phyloP scores from a whole-genome alignment of 2,797 vertebrate genomes.

The Eurystomus glaucurus region DNA sequence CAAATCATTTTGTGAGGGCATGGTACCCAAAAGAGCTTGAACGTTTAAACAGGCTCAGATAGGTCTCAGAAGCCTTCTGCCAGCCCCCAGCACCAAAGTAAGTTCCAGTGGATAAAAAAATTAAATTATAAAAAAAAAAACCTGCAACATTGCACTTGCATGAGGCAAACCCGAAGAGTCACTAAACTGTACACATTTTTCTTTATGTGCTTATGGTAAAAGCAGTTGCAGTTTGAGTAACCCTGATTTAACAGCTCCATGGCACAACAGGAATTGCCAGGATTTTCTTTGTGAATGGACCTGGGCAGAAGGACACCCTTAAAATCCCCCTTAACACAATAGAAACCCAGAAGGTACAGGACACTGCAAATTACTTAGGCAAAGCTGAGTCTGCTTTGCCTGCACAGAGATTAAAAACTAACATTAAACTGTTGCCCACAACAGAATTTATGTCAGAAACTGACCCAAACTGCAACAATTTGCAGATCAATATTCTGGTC shows the following conservation, averaged over 20 bases:
- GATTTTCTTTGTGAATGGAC: background rate
- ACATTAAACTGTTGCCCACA: background rate
- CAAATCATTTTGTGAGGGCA: rapidly evolving
- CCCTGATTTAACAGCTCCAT: background rate
- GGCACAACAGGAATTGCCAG: background rate
- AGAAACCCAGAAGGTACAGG: background rate
- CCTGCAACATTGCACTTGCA: background rate
- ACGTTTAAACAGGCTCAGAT: background rate
- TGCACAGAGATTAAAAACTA: background rate
- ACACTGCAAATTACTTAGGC: background rate
- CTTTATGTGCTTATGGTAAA: background rate
- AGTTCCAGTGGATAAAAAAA: background rate
- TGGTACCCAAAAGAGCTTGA: background rate
- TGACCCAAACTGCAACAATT: slow-evolving; percentile 13
- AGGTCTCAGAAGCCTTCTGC: background rate
- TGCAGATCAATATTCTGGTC: background rate
- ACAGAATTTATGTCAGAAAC: background rate
- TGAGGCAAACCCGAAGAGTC: background rate
- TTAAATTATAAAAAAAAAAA: background rate
- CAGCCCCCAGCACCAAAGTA: background rate
- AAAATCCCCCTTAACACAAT: background rate
- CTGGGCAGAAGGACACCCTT: background rate
- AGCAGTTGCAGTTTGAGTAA: background rate
- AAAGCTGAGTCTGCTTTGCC: background rate
- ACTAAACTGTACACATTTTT: rapidly evolving